These are phyloP conservation scores for Folsomia candida DNA, from an alignment of 2,888 invertebrate genomes.

Conservation along the genomic window DNA sequence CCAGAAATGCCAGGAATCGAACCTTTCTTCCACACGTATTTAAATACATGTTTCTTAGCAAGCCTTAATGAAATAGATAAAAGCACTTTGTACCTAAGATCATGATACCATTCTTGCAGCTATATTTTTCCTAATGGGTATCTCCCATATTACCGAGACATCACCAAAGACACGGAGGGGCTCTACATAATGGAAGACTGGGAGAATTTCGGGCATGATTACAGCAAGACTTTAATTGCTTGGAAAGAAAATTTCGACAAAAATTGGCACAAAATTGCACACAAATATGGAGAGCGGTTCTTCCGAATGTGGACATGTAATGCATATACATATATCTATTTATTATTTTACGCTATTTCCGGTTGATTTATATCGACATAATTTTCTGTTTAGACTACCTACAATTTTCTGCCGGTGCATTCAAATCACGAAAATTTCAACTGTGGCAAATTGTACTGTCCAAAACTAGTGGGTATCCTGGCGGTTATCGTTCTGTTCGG, in stretches of 20 bases:
- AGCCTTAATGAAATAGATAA: no score
- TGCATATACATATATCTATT: no score
- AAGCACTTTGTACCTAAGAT: no score
- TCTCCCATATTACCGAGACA: constrained; percentile 24
- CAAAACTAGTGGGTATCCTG: constrained; percentile 38
- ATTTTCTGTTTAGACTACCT: no score
- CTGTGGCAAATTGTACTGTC: constrained; percentile 44
- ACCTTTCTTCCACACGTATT: constrained; percentile 14
- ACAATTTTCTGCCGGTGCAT: constrained; percentile 34
- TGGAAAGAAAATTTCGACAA: neutral
- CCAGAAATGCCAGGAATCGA: constrained; percentile 26
- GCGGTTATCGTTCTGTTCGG: constrained; percentile 41
- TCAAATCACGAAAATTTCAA: constrained; percentile 37
- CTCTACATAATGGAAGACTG: constrained; percentile 33
- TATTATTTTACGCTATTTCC: no score
- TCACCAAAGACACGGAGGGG: constrained; percentile 19
- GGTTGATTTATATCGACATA: no score
- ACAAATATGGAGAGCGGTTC: neutral
- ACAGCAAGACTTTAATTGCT: neutral
- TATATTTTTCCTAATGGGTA: constrained; percentile 35
- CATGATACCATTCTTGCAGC: no score
- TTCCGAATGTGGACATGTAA: neutral
- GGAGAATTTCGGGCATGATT: no score
- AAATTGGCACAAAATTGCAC: neutral
- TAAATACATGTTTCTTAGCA: no score